Evolutionary conservation across 2,113 vertebrate genomes (phyloP).

Genomic region (Oceanites oceanicus): DNA sequence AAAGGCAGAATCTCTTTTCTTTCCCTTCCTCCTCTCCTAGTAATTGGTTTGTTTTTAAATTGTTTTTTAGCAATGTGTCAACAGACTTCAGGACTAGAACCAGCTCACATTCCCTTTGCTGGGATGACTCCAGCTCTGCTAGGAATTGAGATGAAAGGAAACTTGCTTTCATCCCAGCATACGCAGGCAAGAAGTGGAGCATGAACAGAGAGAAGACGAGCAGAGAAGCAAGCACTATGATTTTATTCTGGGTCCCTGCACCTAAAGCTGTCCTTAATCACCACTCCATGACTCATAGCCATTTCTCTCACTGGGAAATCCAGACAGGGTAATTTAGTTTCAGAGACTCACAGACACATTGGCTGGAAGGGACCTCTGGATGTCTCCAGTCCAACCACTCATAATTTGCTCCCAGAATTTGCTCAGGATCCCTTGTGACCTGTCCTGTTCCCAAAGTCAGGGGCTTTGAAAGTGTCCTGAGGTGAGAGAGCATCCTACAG

Average conservation of each 20-base stretch:
- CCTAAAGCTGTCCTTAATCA: slow-evolving; percentile 44
- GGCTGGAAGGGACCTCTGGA: not conserved
- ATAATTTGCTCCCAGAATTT: not conserved
- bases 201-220: slow-evolving; percentile 23
- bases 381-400: not conserved
- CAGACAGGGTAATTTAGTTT: slow-evolving; percentile 22
- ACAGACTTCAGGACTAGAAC: slow-evolving; percentile 24
- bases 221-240: not conserved
- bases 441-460: not conserved
- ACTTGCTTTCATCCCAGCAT: slow-evolving; percentile 41
- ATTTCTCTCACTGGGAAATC: slow-evolving; percentile 26
- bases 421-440: not conserved
- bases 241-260: slow-evolving; percentile 38
- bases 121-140: slow-evolving; percentile 36
- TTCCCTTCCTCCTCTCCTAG: not conserved
- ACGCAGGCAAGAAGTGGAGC: slow-evolving; percentile 55
- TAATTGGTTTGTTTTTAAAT: not conserved
- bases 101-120: slow-evolving; percentile 27
- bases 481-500: not conserved
- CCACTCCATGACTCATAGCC: slow-evolving; percentile 35
- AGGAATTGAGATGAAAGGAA: slow-evolving; percentile 63
- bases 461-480: not conserved
- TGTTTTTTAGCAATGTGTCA: slow-evolving; percentile 32
- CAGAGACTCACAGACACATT: not conserved
- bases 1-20: not conserved